Evolutionary conservation across 1,140 invertebrate genomes (phyloP), one percentile per base, ranked within the genome.

Genomic region (Pemphigus obesinymphae): DNA sequence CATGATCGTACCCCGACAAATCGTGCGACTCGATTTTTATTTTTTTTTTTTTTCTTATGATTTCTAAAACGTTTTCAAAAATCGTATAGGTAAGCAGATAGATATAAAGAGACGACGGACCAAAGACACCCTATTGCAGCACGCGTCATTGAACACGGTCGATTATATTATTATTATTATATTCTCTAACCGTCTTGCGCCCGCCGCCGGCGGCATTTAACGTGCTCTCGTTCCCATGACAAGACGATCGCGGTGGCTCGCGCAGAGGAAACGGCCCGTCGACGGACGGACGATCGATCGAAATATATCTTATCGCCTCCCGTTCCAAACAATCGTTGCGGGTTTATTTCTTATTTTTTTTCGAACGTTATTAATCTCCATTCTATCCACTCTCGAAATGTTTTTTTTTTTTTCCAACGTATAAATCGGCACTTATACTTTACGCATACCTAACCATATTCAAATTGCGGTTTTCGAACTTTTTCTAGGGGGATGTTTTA

Each of bases 111-210:
- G 7, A 53, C 23, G 17, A n/a, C n/a, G 61, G 20, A 40, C 34
- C 63, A 66, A 34, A 66, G 37, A 66, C 31, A 66, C 20, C 63
- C 31, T 4, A 3, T 10, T 17, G 20, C 20, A 50, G 72, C 72
- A 75, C 72, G 72, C 72, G 72, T 75, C 72, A 75, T 75, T 75
- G 72, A 75, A 31, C 72, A 75, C 72, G 63, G 63, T n/a, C 72
- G 48, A 75, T 75, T 75, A 50, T 66, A 20, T 37, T n/a, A n/a
- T n/a, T n/a, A n/a, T n/a, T n/a, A n/a, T n/a, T n/a, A n/a, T n/a
- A 31, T 66, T 40, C 63, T n/a, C 63, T 34, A 10, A 37, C 17
- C 63, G 63, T 66, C 63, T 66, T 37, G 72, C n/a, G n/a, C n/a
- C n/a, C n/a, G 34, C 48, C 48, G 45, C 70, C 70, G 40, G 23